These are phyloP conservation scores for Pemphredon lugubris DNA, from an alignment of 2,888 invertebrate species.

Conservation along the genomic window DNA sequence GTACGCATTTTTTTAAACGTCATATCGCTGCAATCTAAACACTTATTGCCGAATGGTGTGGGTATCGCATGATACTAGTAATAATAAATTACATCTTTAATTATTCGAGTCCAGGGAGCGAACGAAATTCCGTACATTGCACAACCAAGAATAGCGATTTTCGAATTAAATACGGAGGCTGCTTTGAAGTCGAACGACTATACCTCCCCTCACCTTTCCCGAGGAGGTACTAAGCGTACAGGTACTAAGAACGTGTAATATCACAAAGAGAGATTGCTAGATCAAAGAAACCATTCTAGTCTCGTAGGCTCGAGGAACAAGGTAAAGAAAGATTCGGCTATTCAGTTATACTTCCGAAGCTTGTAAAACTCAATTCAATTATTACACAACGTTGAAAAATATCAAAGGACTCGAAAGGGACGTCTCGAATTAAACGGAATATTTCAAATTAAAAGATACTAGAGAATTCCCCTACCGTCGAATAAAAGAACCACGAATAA, in stretches of 20 bases:
- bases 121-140: background rate
- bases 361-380: background rate
- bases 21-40: no score
- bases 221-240: no score
- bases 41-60: no score
- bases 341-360: background rate
- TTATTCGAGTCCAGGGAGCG: background rate
- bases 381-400: background rate
- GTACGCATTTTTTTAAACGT: no score
- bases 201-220: constrained; percentile 7
- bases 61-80: no score
- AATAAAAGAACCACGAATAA: background rate
- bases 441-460: background rate
- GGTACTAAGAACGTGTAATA: constrained; percentile 15
- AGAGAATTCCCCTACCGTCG: background rate
- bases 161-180: background rate
- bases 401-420: no score
- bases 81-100: no score
- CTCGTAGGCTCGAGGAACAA: constrained; percentile 9
- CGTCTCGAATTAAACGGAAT: no score
- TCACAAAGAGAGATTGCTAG: constrained; percentile 22
- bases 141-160: constrained; percentile 12
- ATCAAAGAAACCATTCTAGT: constrained; percentile 25
- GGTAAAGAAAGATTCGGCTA: no score
- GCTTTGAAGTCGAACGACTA: constrained; percentile 20